Conservation (phyloP, 1,140 invertebrate species). For the Ceratosolen solmsi region DNA sequence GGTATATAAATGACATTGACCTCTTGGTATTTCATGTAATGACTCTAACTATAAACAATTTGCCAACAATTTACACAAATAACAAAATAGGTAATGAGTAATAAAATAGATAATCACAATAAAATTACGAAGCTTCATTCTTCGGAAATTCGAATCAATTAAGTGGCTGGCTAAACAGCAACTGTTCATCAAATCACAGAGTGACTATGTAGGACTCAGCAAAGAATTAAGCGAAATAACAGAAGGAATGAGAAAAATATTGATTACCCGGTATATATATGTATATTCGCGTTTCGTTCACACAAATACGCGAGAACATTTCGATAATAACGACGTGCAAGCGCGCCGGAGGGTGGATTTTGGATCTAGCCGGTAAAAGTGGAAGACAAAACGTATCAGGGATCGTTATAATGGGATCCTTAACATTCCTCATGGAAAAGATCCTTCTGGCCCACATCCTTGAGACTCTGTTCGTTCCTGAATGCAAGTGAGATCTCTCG, state of each 20-base stretch:
- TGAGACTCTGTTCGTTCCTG: constrained; percentile 9
- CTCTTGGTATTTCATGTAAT: not conserved
- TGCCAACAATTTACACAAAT: no score
- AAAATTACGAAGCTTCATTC: not conserved
- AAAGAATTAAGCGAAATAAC: not conserved
- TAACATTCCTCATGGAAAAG: constrained; percentile 59
- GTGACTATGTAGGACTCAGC: not conserved
- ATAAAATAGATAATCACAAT: not conserved
- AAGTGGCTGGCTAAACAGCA: not conserved
- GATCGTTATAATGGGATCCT: constrained; percentile 60
- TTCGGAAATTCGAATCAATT: not conserved
- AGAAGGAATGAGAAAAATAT: constrained; percentile 27
- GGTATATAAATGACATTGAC: not conserved
- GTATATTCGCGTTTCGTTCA: not conserved
- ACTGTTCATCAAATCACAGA: no score
- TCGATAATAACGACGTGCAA: not conserved
- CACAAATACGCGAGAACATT: not conserved
- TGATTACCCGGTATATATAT: not conserved
- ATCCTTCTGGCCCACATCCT: constrained; percentile 60
- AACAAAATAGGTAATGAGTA: not conserved
- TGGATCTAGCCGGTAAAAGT: not conserved
- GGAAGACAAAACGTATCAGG: constrained; percentile 52
- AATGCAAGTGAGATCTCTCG: constrained; percentile 25
- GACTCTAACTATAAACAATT: not conserved
- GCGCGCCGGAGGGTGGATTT: not conserved